A percentile compares a stretch with the other conserved stretches of the same genome.
Conservation (phyloP, 2,113 vertebrate species). For the Antennarius striatus region DNA sequence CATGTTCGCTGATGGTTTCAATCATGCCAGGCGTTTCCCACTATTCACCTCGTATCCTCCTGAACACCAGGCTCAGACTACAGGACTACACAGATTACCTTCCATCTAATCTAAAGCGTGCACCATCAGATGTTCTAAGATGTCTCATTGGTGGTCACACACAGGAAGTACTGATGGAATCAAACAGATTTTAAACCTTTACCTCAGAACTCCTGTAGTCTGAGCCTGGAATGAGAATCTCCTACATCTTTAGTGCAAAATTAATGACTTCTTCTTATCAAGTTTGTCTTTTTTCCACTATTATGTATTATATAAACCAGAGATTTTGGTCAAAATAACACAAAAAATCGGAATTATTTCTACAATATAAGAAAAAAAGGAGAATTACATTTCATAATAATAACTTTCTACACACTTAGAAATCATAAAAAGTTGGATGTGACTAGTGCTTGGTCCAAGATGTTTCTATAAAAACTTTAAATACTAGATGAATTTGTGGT, state of each 20-base stretch:
- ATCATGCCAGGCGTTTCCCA: slow-evolving; percentile 45
- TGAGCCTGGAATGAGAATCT: background rate
- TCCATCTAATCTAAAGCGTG: too few species aligned
- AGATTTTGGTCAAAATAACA: slow-evolving; percentile 42
- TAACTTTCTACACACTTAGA: slow-evolving; percentile 63
- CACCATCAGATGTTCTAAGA: too few species aligned
- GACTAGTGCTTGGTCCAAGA: slow-evolving; percentile 72
- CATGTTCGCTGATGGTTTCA: slow-evolving; percentile 1
- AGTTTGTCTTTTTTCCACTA: slow-evolving; percentile 23
- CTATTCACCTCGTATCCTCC: slow-evolving; percentile 5
- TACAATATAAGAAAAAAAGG: slow-evolving; percentile 67
- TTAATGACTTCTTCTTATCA: background rate
- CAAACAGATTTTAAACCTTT: too few species aligned
- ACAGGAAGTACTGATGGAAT: too few species aligned
- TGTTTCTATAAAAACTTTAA: slow-evolving; percentile 65
- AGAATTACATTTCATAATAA: slow-evolving; percentile 65
- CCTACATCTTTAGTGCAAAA: slow-evolving; percentile 54
- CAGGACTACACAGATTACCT: too few species aligned
- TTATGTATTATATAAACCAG: slow-evolving; percentile 50
- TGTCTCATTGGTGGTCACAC: too few species aligned
- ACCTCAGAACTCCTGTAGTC: too few species aligned
- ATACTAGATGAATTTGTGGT: slow-evolving; percentile 55
- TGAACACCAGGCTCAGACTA: background rate
- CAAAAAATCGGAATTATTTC: slow-evolving; percentile 48
- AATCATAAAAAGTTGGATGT: slow-evolving; percentile 55